A percentile compares a stretch with the other conserved stretches of the same genome.
phyloP scores from a whole-genome alignment of 92 coral and sea anemone species.

The Actinostola sp. region DNA sequence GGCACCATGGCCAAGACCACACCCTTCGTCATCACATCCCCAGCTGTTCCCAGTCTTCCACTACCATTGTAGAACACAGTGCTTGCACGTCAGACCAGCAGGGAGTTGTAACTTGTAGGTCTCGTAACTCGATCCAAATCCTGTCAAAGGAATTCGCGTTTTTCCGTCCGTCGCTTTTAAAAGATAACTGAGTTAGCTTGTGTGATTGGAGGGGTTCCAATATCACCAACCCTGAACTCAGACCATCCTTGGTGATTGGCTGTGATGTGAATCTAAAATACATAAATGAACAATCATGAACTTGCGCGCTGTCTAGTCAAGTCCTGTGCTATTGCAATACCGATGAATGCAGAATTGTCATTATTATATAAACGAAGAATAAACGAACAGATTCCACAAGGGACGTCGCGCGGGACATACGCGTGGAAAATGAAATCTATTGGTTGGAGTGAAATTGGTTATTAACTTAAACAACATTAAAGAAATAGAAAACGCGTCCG shows the following conservation, averaged over 20 bases:
- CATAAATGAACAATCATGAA: no score
- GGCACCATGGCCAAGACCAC: slow-evolving; percentile 60
- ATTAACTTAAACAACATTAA: no score
- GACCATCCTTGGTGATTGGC: slow-evolving; percentile 67
- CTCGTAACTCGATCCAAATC: slow-evolving; percentile 15
- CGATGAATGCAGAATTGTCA: no score
- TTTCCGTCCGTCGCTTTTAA: not conserved
- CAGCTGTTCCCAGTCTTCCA: slow-evolving; percentile 77
- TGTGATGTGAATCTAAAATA: slow-evolving; percentile 53
- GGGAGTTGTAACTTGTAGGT: slow-evolving; percentile 57
- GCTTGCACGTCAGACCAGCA: slow-evolving; percentile 69
- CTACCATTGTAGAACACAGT: slow-evolving; percentile 93
- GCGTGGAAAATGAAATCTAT: no score
- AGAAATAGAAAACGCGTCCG: no score
- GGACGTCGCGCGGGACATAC: no score
- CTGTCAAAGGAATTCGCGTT: slow-evolving; percentile 26
- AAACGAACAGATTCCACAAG: no score
- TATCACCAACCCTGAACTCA: slow-evolving; percentile 48
- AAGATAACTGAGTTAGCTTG: slow-evolving; percentile 25
- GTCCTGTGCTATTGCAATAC: no score
- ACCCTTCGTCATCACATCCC: slow-evolving; percentile 59
- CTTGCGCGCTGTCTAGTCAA: no score
- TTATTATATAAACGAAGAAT: no score
- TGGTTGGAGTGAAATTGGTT: no score
- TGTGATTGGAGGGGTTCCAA: slow-evolving; percentile 55